These are phyloP conservation scores for Phaetusa simplex DNA, from an alignment of 2,113 vertebrate species.

Conservation along the genomic window DNA sequence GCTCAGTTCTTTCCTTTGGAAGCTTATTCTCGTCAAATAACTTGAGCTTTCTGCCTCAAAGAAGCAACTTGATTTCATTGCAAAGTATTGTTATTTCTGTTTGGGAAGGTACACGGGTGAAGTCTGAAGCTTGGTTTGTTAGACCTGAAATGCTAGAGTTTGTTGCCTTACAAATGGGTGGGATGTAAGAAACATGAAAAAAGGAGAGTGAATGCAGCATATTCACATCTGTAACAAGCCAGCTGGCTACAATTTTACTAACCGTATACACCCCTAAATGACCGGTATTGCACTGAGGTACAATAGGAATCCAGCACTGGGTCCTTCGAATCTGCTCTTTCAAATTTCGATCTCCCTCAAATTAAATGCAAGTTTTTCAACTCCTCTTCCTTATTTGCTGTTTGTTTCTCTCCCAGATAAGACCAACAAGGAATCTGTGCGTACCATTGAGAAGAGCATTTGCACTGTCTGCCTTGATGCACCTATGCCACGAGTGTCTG, in stretches of 20 bases:
- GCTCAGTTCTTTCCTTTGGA: neutral
- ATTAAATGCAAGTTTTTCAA: neutral
- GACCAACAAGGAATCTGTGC: constrained; percentile 94
- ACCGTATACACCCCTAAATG: neutral
- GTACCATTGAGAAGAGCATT: constrained; percentile 92
- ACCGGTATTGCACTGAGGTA: neutral
- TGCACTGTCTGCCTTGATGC: constrained; percentile 92
- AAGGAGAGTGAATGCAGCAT: neutral
- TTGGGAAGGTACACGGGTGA: neutral
- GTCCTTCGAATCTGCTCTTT: neutral
- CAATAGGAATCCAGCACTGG: neutral
- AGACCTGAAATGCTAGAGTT: neutral
- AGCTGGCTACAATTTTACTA: neutral
- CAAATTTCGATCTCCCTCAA: neutral
- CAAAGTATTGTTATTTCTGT: neutral
- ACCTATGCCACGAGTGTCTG: constrained; percentile 84
- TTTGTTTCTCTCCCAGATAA: constrained; percentile 78
- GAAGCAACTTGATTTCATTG: neutral
- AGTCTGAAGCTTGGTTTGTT: neutral
- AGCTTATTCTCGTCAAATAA: neutral
- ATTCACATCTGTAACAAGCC: neutral
- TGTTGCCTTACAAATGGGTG: neutral
- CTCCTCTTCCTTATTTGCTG: neutral
- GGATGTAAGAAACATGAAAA: neutral
- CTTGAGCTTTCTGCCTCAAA: neutral